Evolutionary conservation across 2,113 vertebrate species (phyloP), one percentile per base, ranked within the genome.

Genomic region (Natator depressus): DNA sequence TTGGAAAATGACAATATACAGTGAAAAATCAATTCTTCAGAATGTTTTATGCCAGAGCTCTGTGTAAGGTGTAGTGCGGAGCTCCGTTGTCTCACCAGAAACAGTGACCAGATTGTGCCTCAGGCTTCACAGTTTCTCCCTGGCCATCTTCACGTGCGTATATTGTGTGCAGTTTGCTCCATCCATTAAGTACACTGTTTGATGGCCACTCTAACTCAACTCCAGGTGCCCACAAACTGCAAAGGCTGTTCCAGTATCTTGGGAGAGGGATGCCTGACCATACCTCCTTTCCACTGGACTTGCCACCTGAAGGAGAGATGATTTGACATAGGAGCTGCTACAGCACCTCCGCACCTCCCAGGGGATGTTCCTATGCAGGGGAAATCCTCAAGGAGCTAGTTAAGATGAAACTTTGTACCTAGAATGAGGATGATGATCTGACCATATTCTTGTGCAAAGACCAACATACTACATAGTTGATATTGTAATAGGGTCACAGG

Each of bases 131-230:
- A 25, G 17, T 46, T 6, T 88, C 83, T 89, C 49, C 81, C 62
- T 20, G 57, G n/a, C n/a, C 24, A 3, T 2, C 65, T 6, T 17
- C 46, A 8, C 0, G 0, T 1, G 50, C 22, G 2, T 1, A 17
- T 38, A 20, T 20, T n/a, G 65, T n/a, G 35, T 69, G 7, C 65
- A 69, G 2, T 38, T 69, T 69, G 35, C 35, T n/a, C 65, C 35
- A n/a, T 10, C 65, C 65, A 69, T 20, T 69, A 69, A n/a, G 17
- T n/a, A 69, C 35, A 8, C 35, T 19, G 65, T 69, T 65, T 38
- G 65, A n/a, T 69, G 65, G 35, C 65, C 35, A 69, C 31, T 35
- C 35, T 38, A 20, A 69, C 17, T n/a, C 8, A 69, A n/a, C 17
- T n/a, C 65, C 65, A 38, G 16, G 20, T 19, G 65, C 35, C 17